Percentiles rank a stretch among this genome's conserved stretches.
Conservation (phyloP, 1,140 invertebrate species). For the Caenorhabditis inopinata region DNA sequence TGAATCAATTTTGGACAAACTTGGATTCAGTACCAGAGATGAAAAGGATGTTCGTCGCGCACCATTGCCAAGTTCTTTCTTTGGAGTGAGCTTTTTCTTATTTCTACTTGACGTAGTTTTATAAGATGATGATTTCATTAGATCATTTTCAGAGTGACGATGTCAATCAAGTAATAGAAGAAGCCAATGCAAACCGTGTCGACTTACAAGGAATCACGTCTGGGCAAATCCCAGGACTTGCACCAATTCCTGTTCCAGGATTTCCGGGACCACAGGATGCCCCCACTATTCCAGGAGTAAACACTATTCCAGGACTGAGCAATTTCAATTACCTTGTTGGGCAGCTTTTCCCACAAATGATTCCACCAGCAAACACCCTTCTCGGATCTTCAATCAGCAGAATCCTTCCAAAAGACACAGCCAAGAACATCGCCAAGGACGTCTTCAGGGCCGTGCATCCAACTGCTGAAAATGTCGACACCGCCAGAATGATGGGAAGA, state of each 20-base stretch:
- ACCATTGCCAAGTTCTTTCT: constrained; percentile 39
- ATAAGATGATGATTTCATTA: neutral
- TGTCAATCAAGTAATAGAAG: constrained; percentile 36
- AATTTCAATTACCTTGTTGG: constrained; percentile 66
- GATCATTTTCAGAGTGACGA: constrained; percentile 38
- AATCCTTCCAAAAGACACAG: constrained; percentile 64
- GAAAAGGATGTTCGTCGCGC: constrained; percentile 26
- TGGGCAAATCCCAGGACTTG: constrained; percentile 64
- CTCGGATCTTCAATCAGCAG: constrained; percentile 64
- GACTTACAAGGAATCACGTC: constrained; percentile 59
- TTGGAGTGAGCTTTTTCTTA: neutral
- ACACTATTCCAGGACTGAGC: constrained; percentile 65
- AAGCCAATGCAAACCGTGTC: constrained; percentile 38
- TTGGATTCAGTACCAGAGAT: constrained; percentile 37
- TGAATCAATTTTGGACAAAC: constrained; percentile 37
- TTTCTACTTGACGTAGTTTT: neutral
- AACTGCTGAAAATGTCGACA: constrained; percentile 66
- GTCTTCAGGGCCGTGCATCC: constrained; percentile 65
- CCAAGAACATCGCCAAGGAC: constrained; percentile 65
- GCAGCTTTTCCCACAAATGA: constrained; percentile 66
- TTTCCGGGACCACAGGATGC: constrained; percentile 62
- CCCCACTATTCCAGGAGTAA: constrained; percentile 64
- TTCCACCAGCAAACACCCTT: constrained; percentile 66
- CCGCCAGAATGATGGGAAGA: constrained; percentile 65
- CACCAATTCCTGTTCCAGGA: constrained; percentile 65